Evolutionary conservation across 2,797 vertebrate species (phyloP).

Genomic region (Tapera naevia): DNA sequence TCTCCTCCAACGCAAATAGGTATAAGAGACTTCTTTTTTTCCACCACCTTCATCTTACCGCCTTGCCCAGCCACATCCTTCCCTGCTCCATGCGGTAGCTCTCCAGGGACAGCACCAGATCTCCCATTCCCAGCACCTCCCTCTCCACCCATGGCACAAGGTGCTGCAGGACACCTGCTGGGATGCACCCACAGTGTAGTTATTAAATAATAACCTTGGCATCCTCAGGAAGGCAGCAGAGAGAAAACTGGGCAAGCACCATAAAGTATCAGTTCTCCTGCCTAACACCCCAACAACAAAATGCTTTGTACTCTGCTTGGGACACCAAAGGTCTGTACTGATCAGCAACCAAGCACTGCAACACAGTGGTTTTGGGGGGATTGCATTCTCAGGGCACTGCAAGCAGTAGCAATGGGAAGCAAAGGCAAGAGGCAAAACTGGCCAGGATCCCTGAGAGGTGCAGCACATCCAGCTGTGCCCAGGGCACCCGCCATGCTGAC

Average conservation of each 20-base stretch:
- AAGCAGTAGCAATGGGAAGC: background rate
- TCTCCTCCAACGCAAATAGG: background rate
- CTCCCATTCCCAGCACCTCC: background rate
- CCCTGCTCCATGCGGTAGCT: background rate
- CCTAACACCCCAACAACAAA: background rate
- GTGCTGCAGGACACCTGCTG: background rate
- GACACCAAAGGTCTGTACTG: background rate
- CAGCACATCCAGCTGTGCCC: background rate
- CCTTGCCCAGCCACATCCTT: background rate
- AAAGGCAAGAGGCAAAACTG: background rate
- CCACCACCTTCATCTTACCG: background rate
- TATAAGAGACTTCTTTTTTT: background rate
- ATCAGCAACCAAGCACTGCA: fast-evolving
- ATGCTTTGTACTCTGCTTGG: background rate
- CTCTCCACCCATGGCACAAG: background rate
- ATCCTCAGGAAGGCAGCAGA: background rate
- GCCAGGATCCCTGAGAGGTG: background rate
- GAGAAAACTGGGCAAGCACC: background rate
- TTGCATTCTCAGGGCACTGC: background rate
- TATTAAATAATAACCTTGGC: background rate
- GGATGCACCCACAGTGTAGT: fast-evolving
- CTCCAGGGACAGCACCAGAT: background rate
- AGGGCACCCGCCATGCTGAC: background rate
- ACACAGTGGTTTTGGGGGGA: fast-evolving
- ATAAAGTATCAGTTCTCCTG: background rate